phyloP scores from a whole-genome alignment of 2,113 vertebrate species.

The Pseudorasbora parva region DNA sequence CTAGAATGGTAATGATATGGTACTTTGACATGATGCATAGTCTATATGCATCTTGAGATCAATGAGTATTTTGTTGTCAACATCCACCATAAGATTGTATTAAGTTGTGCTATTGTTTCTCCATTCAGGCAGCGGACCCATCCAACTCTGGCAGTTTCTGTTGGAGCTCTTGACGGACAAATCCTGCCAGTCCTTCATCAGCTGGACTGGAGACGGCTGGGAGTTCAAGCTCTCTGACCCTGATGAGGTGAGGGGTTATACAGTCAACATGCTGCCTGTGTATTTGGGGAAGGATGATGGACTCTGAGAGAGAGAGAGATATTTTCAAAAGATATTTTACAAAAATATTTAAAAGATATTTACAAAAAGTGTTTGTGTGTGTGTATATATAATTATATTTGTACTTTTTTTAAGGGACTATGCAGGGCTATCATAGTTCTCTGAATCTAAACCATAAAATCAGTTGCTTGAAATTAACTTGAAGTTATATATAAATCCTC shows the following conservation, averaged over 20 bases:
- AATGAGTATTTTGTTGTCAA: neutral
- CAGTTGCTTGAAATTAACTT: too few species aligned
- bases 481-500: too few species aligned
- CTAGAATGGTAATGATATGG: neutral
- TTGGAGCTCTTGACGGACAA: slow-evolving; percentile 98
- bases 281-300: neutral
- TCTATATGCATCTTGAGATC: neutral
- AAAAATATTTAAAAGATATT: too few species aligned
- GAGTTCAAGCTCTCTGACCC: slow-evolving; percentile 99
- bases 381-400: too few species aligned
- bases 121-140: slow-evolving; percentile 91
- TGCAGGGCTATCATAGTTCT: too few species aligned
- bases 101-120: slow-evolving; percentile 59
- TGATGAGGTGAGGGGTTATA: slow-evolving; percentile 88
- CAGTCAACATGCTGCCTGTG: neutral
- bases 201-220: slow-evolving; percentile 99
- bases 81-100: neutral
- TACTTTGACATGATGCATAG: neutral
- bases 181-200: slow-evolving; percentile 99
- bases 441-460: too few species aligned
- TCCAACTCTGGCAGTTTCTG: slow-evolving; percentile 99
- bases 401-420: too few species aligned
- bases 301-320: too few species aligned
- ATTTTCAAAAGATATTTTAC: too few species aligned
- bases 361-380: too few species aligned